Evolutionary conservation across 1,140 invertebrate genomes (phyloP), one percentile per base, ranked within the genome.

Genomic region (Platyscapa corneri): DNA sequence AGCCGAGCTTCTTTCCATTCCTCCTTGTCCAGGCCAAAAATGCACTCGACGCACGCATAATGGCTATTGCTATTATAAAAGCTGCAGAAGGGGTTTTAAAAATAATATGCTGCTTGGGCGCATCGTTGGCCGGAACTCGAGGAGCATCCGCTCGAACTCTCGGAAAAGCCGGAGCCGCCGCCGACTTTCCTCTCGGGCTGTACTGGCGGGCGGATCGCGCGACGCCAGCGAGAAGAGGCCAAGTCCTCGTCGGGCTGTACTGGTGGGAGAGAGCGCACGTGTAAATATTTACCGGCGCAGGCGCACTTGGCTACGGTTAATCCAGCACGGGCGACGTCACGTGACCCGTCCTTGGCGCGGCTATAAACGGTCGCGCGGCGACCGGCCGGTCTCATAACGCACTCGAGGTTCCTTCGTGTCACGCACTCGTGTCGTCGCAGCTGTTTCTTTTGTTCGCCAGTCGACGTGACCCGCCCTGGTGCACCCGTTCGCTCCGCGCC

Each of bases 201-300:
- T 18, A 34, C 65, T 1, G 2, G 5, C 2, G 56, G 23, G 2
- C 2, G 16, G 49, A 10, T 10, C 20, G 20, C 3, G 56, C 23
- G 56, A 10, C 56, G 56, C 20, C 2, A 23, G 56, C 3, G 14
- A 3, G 56, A 60, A 27, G 56, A 2, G 49, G 49, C 49, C 7
- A 18, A 53, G 7, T 18, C 8, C 49, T 18, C 49, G 8, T 53
- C 7, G 49, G 8, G 42, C 5, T 5, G 32, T 14, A 34, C 32
- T 1, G 39, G 39, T 1, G 39, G 37, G 76, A 87, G 72, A 77
- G 67, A 86, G 74, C 88, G 89, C 90, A 90, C 90, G 91, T 92
- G 91, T 92, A 92, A 91, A 93, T 91, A 92, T 92, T 91, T 91
- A 90, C 88, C 23, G 60, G 89, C 91, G 91, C 92, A 89, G 90